Evolutionary conservation across 1,140 invertebrate genomes (phyloP).

Genomic region (Drosophila mojavensis): DNA sequence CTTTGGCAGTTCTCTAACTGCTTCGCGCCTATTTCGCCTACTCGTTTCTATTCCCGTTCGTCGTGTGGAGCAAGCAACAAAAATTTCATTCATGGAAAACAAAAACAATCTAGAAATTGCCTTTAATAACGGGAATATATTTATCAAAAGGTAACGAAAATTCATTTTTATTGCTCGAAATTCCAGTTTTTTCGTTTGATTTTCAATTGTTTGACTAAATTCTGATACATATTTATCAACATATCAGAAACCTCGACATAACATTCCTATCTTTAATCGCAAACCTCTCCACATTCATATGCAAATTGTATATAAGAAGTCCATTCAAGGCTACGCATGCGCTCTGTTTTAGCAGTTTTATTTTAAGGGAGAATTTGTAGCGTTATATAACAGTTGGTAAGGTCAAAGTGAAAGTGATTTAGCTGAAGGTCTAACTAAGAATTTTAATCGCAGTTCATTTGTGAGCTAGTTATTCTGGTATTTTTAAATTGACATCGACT

Average conservation of each 20-base stretch:
- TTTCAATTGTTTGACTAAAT: neutral
- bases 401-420: conserved; percentile 17
- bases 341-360: conserved; percentile 12
- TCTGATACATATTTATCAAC: conserved; percentile 6
- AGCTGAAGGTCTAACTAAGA: conserved; percentile 1
- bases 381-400: conserved; percentile 31
- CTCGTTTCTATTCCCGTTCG: conserved; percentile 18
- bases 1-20: neutral
- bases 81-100: conserved; percentile 83
- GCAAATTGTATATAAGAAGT: neutral
- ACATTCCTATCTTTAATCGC: conserved; percentile 14
- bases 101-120: conserved; percentile 84
- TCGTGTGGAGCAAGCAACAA: conserved; percentile 37
- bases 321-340: conserved; percentile 48
- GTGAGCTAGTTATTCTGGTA: neutral
- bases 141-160: conserved; percentile 82
- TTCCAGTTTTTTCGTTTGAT: neutral
- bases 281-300: conserved; percentile 22
- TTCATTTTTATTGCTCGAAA: conserved; percentile 3
- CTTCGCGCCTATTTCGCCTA: conserved; percentile 19
- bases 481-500: neutral
- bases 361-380: neutral
- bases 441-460: conserved; percentile 14
- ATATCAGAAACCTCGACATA: conserved; percentile 1
- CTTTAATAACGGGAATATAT: conserved; percentile 84